Evolutionary conservation across 1,140 invertebrate genomes (phyloP).

Genomic region (Pseudoatta argentina): DNA sequence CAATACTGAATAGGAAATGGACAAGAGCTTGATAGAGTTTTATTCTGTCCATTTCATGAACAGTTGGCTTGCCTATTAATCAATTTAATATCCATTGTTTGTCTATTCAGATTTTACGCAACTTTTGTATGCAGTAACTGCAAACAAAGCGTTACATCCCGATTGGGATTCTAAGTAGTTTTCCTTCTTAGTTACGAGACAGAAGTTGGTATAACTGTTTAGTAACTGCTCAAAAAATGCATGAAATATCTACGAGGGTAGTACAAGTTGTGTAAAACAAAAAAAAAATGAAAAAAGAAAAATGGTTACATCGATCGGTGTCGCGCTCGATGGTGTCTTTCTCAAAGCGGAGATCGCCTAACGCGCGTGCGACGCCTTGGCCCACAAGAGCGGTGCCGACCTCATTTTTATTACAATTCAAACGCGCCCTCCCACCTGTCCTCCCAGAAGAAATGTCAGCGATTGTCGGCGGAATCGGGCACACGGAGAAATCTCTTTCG

Average conservation of each 20-base stretch:
- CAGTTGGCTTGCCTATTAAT: too few species aligned
- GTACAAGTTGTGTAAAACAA: slow-evolving; percentile 2
- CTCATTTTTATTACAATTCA: slow-evolving; percentile 77
- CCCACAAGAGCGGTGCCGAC: slow-evolving; percentile 74
- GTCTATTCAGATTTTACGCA: too few species aligned
- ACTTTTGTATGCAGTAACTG: too few species aligned
- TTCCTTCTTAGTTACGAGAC: too few species aligned
- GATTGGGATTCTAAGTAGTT: too few species aligned
- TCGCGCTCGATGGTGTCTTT: slow-evolving; percentile 40
- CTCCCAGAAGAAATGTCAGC: slow-evolving; percentile 62
- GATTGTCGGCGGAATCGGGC: slow-evolving; percentile 43
- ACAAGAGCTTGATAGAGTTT: too few species aligned
- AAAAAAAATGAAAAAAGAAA: not conserved
- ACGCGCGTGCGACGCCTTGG: slow-evolving; percentile 70
- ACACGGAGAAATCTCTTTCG: slow-evolving; percentile 56
- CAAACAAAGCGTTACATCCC: too few species aligned
- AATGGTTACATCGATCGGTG: slow-evolving; percentile 58
- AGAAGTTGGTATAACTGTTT: too few species aligned
- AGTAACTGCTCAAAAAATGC: too few species aligned
- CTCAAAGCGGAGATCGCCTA: slow-evolving; percentile 70
- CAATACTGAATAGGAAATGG: too few species aligned
- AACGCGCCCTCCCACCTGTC: slow-evolving; percentile 61
- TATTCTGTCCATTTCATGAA: too few species aligned
- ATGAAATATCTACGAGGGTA: not conserved
- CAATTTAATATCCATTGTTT: too few species aligned